Conservation (phyloP, 2,113 vertebrate species). For the Syngnathus scovelli region DNA sequence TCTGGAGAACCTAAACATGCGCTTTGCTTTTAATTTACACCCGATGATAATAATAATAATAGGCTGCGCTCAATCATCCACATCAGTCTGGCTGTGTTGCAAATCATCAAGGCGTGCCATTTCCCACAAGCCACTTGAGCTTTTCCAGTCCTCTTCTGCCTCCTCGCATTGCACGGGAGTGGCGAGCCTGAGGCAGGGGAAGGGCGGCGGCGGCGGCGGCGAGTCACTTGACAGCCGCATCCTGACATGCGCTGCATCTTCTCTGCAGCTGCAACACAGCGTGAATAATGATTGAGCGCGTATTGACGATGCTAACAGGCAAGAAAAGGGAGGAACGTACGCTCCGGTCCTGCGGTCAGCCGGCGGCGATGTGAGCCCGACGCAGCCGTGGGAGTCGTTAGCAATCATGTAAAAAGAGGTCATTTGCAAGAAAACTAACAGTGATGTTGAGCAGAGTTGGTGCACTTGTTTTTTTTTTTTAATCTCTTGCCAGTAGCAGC, state of each 20-base stretch:
- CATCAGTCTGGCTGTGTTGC: background rate
- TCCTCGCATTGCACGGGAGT: constrained; percentile 17
- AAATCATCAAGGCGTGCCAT: constrained; percentile 36
- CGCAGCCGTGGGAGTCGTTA: background rate
- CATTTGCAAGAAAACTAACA: constrained; percentile 7
- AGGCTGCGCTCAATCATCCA: constrained; percentile 1
- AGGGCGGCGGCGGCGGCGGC: too few species aligned
- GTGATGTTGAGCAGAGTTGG: constrained; percentile 21
- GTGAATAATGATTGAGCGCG: constrained; percentile 53
- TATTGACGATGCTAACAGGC: constrained; percentile 31
- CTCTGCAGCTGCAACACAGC: constrained; percentile 35
- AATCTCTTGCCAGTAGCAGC: constrained; percentile 18
- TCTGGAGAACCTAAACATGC: background rate
- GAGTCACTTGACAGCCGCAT: constrained; percentile 38
- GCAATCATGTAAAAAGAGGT: constrained; percentile 12
- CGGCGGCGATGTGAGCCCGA: background rate
- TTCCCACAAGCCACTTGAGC: constrained; percentile 43
- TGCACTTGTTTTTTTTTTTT: constrained; percentile 3
- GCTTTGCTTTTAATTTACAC: background rate
- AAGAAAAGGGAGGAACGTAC: background rate
- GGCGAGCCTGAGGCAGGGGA: background rate
- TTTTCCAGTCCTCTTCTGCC: constrained; percentile 14
- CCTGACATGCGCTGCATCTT: constrained; percentile 42
- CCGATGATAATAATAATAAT: background rate
- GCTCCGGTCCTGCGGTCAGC: background rate